A percentile compares a stretch with the other conserved stretches of the same genome.
phyloP scores from a whole-genome alignment of 2,797 vertebrate species.

The Iguana delicatissima region DNA sequence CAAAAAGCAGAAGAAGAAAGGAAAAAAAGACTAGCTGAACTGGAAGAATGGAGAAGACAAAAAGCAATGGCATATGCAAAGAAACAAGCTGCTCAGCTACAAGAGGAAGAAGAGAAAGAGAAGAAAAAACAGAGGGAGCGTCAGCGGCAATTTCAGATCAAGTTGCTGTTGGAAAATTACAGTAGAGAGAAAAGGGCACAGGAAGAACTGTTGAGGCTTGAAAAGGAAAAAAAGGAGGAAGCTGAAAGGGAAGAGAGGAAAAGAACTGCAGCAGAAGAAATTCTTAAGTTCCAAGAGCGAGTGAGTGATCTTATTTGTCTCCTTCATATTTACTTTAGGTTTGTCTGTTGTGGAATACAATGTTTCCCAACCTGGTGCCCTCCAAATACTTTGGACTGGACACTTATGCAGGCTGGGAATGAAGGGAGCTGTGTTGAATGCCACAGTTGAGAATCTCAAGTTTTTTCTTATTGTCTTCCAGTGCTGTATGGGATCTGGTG shows the following conservation, averaged over 20 bases:
- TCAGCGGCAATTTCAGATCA: conserved; percentile 82
- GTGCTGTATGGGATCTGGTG: not conserved
- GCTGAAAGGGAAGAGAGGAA: conserved; percentile 83
- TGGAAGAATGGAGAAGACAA: conserved; percentile 86
- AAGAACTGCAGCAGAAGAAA: conserved; percentile 78
- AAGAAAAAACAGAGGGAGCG: conserved; percentile 82
- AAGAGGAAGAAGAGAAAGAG: conserved; percentile 80
- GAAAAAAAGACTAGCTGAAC: conserved; percentile 74
- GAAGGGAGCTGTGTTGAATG: not conserved
- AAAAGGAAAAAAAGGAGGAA: conserved; percentile 79
- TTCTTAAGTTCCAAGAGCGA: conserved; percentile 86
- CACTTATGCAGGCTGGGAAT: not conserved
- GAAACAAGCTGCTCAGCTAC: conserved; percentile 79
- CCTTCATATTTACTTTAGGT: not conserved
- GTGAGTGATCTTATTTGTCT: conserved; percentile 72
- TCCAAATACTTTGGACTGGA: not conserved
- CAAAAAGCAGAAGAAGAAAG: conserved; percentile 83
- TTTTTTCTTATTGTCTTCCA: not conserved
- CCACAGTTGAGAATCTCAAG: not conserved
- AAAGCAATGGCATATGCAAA: conserved; percentile 78
- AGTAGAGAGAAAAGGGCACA: conserved; percentile 82
- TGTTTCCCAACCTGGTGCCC: not conserved
- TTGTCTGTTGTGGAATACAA: not conserved
- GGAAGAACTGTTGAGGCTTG: conserved; percentile 79
- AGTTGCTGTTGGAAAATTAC: conserved; percentile 82